These are phyloP conservation scores for Platerodrilus igneus DNA, from an alignment of 2,888 invertebrate genomes.

Conservation along the genomic window DNA sequence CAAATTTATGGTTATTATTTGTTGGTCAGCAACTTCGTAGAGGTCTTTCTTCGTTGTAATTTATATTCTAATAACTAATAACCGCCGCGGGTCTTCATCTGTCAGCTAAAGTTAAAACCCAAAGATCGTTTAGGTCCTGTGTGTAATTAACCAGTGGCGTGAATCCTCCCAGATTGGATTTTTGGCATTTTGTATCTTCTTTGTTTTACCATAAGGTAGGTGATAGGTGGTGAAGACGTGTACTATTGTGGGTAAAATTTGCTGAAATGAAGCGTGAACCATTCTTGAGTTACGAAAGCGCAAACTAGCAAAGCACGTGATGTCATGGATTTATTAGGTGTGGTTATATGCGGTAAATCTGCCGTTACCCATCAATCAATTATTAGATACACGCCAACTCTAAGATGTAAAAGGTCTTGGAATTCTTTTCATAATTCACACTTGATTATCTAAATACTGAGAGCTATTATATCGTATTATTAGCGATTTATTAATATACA, in stretches of 20 bases:
- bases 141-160: conserved; percentile 43
- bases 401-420: too few species aligned
- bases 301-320: conserved; percentile 26
- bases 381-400: conserved; percentile 10
- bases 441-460: too few species aligned
- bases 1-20: too few species aligned
- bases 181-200: conserved; percentile 24
- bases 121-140: conserved; percentile 37
- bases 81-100: conserved; percentile 34
- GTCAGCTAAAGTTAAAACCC: conserved; percentile 38
- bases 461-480: too few species aligned
- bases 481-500: too few species aligned
- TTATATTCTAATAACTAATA: conserved; percentile 32
- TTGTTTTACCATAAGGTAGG: too few species aligned
- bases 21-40: too few species aligned
- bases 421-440: too few species aligned
- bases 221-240: conserved; percentile 12
- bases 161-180: conserved; percentile 34
- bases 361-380: conserved; percentile 25
- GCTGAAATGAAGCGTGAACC: conserved; percentile 23
- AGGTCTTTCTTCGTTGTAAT: too few species aligned
- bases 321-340: conserved; percentile 28
- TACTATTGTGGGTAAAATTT: conserved; percentile 12
- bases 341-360: conserved; percentile 25
- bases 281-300: conserved; percentile 27